Evolutionary conservation across 1,140 invertebrate genomes (phyloP).

Genomic region (Patella vulgata): DNA sequence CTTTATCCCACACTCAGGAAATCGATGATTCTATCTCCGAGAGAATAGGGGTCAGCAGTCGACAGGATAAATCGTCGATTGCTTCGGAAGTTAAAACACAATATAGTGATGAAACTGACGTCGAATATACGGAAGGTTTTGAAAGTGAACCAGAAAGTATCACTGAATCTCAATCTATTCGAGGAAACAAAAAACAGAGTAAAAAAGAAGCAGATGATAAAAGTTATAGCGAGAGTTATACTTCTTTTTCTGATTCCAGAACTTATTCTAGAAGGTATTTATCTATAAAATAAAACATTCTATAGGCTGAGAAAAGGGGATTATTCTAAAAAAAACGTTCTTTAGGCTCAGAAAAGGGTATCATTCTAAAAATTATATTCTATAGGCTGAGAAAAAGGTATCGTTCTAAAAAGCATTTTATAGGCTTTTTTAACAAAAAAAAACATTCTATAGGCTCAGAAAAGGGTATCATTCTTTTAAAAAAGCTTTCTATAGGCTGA

Average conservation of each 20-base stretch:
- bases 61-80: slow-evolving; percentile 6
- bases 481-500: too few relatives aligned
- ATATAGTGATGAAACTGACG: slow-evolving; percentile 31
- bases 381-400: too few relatives aligned
- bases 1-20: slow-evolving; percentile 44
- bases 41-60: slow-evolving; percentile 26
- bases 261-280: slow-evolving; percentile 20
- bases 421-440: too few relatives aligned
- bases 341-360: too few relatives aligned
- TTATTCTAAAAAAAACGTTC: too few relatives aligned
- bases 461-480: too few relatives aligned
- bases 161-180: not conserved
- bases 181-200: not conserved
- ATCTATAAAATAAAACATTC: slow-evolving; percentile 16
- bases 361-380: too few relatives aligned
- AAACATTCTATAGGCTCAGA: too few relatives aligned
- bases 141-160: slow-evolving; percentile 29
- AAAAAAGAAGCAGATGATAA: slow-evolving; percentile 11
- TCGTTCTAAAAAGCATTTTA: too few relatives aligned
- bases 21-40: slow-evolving; percentile 45
- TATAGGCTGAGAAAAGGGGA: not conserved
- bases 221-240: slow-evolving; percentile 29
- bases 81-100: slow-evolving; percentile 27
- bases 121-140: slow-evolving; percentile 37
- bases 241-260: slow-evolving; percentile 23